These are phyloP conservation scores for Drosophila kanapiae DNA, from an alignment of 1,140 invertebrate genomes.

Conservation along the genomic window DNA sequence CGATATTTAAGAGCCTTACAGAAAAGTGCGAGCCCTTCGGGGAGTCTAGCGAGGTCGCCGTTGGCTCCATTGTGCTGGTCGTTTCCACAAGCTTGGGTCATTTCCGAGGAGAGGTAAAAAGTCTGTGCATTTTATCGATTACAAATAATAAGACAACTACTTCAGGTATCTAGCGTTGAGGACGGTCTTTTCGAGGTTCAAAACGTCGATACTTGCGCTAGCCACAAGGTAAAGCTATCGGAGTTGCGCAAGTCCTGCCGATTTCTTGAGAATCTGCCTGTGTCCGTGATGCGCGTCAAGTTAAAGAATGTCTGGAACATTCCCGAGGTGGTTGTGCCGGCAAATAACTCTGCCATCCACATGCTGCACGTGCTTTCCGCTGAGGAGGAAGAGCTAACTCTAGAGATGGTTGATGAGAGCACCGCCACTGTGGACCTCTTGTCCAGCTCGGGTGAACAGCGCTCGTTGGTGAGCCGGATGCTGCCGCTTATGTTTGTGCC, in stretches of 20 bases:
- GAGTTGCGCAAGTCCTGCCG: constrained; percentile 52
- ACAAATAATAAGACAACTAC: no score
- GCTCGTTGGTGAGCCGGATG: constrained; percentile 44
- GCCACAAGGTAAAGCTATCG: constrained; percentile 1
- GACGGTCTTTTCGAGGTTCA: constrained; percentile 20
- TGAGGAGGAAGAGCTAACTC: constrained; percentile 1
- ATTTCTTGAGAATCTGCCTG: constrained; percentile 55
- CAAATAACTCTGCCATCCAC: constrained; percentile 20
- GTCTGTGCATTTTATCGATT: no score
- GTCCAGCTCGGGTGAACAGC: constrained; percentile 1
- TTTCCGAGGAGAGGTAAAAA: constrained; percentile 55
- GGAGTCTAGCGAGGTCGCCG: constrained; percentile 3
- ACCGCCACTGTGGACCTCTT: constrained; percentile 34
- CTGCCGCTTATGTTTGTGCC: constrained; percentile 50
- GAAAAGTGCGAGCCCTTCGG: constrained; percentile 34
- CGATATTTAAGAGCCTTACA: constrained; percentile 39
- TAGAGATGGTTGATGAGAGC: constrained; percentile 16
- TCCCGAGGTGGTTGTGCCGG: constrained; percentile 33
- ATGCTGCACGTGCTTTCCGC: constrained; percentile 16
- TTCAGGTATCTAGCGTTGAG: constrained; percentile 17
- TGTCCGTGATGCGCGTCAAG: constrained; percentile 29
- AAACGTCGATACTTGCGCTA: constrained; percentile 56
- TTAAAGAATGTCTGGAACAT: constrained; percentile 41
- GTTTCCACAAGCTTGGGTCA: constrained; percentile 1
- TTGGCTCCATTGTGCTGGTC: constrained; percentile 51